A percentile compares a stretch with the other conserved stretches of the same genome.
These are phyloP conservation scores for Nerophis lumbriciformis DNA, from an alignment of 2,113 vertebrate species.

Conservation along the genomic window DNA sequence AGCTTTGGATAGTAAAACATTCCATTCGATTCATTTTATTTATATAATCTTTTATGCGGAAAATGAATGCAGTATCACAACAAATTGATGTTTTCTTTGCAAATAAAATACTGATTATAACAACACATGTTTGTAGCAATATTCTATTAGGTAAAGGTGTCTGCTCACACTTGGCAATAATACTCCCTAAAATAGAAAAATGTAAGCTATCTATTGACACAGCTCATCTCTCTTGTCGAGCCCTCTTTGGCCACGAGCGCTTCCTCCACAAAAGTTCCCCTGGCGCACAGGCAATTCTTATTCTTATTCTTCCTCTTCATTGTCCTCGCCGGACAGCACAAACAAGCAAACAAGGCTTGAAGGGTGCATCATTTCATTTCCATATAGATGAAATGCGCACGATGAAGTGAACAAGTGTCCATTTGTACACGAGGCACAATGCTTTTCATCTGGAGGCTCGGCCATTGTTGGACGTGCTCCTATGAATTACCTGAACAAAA, in stretches of 20 bases:
- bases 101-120: no score
- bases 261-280: constrained; percentile 50
- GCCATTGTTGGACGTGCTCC: constrained; percentile 59
- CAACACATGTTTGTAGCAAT: no score
- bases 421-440: constrained; percentile 64
- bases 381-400: constrained; percentile 71
- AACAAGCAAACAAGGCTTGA: constrained; percentile 63
- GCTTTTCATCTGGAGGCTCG: constrained; percentile 68
- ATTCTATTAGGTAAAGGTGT: no score
- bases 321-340: constrained; percentile 58
- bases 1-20: no score
- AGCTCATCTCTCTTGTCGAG: constrained; percentile 38
- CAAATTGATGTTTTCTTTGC: no score
- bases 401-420: constrained; percentile 68
- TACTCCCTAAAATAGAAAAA: constrained; percentile 35
- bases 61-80: no score
- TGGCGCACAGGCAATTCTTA: constrained; percentile 52
- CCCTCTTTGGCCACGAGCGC: constrained; percentile 41
- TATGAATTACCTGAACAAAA: constrained; percentile 65
- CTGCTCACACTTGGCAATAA: constrained; percentile 9
- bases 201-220: constrained; percentile 43
- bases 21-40: no score
- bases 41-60: no score
- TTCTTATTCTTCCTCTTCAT: constrained; percentile 63
- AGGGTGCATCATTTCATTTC: constrained; percentile 66